Conservation (phyloP, 2,888 invertebrate species). For the Drosophila subquinaria region DNA sequence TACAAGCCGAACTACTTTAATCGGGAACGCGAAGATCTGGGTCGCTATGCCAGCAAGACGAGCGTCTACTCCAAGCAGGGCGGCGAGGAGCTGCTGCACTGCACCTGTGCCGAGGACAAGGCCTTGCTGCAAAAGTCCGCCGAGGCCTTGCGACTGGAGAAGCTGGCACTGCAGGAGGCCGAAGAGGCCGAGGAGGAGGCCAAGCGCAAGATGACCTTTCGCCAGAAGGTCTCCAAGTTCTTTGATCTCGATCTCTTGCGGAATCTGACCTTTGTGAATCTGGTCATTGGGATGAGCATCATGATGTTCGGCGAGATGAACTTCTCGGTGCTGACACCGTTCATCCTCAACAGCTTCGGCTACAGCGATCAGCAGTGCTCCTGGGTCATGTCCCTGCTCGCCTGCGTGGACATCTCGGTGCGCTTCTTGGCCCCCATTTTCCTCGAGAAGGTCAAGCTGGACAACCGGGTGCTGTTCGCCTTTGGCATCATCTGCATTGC, state of each 20-base stretch:
- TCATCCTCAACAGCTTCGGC: conserved; percentile 89
- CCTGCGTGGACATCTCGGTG: conserved; percentile 88
- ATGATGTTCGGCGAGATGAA: conserved; percentile 91
- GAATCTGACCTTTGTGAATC: conserved; percentile 89
- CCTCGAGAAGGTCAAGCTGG: conserved; percentile 89
- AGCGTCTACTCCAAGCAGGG: conserved; percentile 80
- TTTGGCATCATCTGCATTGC: conserved; percentile 88
- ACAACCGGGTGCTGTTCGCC: conserved; percentile 90
- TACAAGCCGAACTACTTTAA: conserved; percentile 87
- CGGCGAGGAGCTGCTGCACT: conserved; percentile 64
- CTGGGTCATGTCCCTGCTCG: conserved; percentile 89
- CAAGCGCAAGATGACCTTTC: conserved; percentile 86
- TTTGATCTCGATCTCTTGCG: conserved; percentile 90
- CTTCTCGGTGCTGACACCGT: conserved; percentile 91
- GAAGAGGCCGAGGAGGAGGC: conserved; percentile 81
- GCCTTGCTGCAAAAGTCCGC: conserved; percentile 73
- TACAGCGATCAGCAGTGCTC: conserved; percentile 87
- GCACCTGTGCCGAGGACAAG: conserved; percentile 83
- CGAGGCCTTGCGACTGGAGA: conserved; percentile 56
- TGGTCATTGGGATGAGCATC: conserved; percentile 90
- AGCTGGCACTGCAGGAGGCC: conserved; percentile 41
- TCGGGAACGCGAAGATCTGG: conserved; percentile 87
- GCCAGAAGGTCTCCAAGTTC: conserved; percentile 88
- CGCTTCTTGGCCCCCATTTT: conserved; percentile 89
- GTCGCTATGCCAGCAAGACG: conserved; percentile 79